Evolutionary conservation across 1,140 invertebrate genomes (phyloP).

Genomic region (Drosophila kepulauana): DNA sequence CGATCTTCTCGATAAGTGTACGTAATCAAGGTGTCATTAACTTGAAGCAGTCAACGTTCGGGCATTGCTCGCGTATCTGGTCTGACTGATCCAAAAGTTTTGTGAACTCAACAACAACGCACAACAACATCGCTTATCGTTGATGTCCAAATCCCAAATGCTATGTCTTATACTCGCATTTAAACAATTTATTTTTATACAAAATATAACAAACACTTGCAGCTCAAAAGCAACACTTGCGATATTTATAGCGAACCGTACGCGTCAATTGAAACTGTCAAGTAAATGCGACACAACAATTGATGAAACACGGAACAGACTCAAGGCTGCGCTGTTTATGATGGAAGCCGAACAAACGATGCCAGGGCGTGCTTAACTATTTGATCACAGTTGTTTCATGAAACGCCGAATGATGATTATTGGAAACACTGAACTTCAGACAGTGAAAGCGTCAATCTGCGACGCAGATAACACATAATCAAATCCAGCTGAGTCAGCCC

Average conservation of each 20-base stretch:
- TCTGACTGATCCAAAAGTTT: slow-evolving; percentile 29
- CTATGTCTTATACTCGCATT: slow-evolving; percentile 18
- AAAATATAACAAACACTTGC: slow-evolving; percentile 19
- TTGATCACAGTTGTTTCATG: slow-evolving; percentile 23
- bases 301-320: slow-evolving; percentile 41
- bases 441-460: slow-evolving; percentile 37
- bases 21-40: slow-evolving; percentile 47
- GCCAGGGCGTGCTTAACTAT: slow-evolving; percentile 6
- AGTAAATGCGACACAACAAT: slow-evolving; percentile 18
- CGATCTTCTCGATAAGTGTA: slow-evolving; percentile 21
- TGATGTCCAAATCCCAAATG: slow-evolving; percentile 24
- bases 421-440: slow-evolving; percentile 16
- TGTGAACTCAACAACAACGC: slow-evolving; percentile 25
- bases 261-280: slow-evolving; percentile 25
- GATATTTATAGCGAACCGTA: slow-evolving; percentile 23
- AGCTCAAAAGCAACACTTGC: background rate
- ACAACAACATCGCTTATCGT: slow-evolving; percentile 29
- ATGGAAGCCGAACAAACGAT: too few species aligned
- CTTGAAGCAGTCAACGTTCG: slow-evolving; percentile 43
- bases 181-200: slow-evolving; percentile 33
- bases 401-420: slow-evolving; percentile 13
- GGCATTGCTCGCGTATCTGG: slow-evolving; percentile 42
- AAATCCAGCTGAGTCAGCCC: slow-evolving; percentile 28
- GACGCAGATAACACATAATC: slow-evolving; percentile 13
- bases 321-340: slow-evolving; percentile 6